Percentiles rank a stretch among this genome's conserved stretches.
Evolutionary conservation across 2,797 vertebrate genomes (phyloP).

Genomic region (Hypotaenidia okinawae): DNA sequence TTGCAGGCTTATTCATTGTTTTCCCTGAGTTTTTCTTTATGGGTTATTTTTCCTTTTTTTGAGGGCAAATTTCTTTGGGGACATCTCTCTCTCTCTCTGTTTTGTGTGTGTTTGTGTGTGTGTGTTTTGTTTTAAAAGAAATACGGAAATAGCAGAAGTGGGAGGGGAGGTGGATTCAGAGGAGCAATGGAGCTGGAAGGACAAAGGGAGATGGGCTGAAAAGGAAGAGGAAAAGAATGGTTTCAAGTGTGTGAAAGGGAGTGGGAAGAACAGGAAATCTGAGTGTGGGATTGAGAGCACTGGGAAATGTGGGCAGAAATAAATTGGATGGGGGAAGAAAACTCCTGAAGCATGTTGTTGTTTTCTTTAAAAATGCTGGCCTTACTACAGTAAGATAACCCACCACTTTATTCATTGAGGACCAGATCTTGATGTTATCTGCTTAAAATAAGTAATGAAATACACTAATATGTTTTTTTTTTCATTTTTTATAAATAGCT

Average conservation of each 20-base stretch:
- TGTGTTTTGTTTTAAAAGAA: not conserved
- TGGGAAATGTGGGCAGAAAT: not conserved
- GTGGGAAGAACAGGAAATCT: not conserved
- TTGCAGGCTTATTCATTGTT: not conserved
- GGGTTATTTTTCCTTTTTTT: not conserved
- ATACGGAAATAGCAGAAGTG: not conserved
- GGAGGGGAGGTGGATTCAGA: not conserved
- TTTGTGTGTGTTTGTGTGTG: no score
- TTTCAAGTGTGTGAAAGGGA: not conserved
- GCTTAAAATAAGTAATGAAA: not conserved
- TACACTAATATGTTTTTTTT: not conserved
- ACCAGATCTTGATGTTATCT: not conserved
- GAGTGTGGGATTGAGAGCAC: not conserved
- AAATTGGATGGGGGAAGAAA: not conserved
- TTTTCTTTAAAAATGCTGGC: not conserved
- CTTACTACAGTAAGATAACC: not conserved
- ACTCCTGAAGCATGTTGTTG: not conserved
- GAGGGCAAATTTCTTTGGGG: not conserved
- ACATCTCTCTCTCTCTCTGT: not conserved
- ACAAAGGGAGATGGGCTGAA: constrained; percentile 37
- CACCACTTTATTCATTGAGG: not conserved
- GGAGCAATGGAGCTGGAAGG: not conserved
- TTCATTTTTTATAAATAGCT: not conserved
- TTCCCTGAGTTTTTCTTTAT: not conserved
- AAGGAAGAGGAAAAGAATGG: not conserved